Evolutionary conservation across 2,797 vertebrate genomes (phyloP), one percentile per base, ranked within the genome.

Genomic region (Phylloscopus collybita): DNA sequence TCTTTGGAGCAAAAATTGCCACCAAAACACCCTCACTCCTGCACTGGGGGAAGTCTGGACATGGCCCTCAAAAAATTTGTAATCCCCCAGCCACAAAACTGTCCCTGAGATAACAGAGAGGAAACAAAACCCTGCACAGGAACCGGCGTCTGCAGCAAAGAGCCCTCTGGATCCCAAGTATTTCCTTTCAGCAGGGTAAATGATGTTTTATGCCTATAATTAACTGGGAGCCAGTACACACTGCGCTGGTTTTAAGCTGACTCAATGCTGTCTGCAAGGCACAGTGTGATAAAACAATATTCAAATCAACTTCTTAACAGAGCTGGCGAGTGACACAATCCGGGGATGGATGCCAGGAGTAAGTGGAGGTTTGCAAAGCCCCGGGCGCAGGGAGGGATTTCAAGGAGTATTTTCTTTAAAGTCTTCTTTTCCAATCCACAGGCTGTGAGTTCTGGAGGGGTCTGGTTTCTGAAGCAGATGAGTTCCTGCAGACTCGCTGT

Each of bases 161-260:
- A 88, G 65, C 85, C 88, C 94, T 90, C 67, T 6, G 10, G 87
- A 29, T 90, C 54, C 96, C 27, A 76, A 93, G 91, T 22, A 40
- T 91, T 93, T 90, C 94, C 91, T 91, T 90, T 92, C 59, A 44
- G 61, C 21, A 11, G 88, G 94, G 90, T 83, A 90, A 96, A 95
- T 92, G 69, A 78, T 86, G 80, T 53, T 95, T 95, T 86, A 74
- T 93, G 91, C 78, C 93, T 94, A 80, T 96, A 93, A 96, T 96
- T 95, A 96, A 95, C 92, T 85, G 94, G 91, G 85, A 96, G 95
- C 79, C 94, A 95, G 89, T 69, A 86, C 75, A 91, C 91, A 93
- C 87, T 88, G 90, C 10, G 57, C 93, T 95, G 93, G 93, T 86
- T 96, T 91, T 64, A 45, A 91, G 95, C 96, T 96, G 95, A 96